Conservation (phyloP, 2,797 vertebrate species). For the Pteronotus mesoamericanus region DNA sequence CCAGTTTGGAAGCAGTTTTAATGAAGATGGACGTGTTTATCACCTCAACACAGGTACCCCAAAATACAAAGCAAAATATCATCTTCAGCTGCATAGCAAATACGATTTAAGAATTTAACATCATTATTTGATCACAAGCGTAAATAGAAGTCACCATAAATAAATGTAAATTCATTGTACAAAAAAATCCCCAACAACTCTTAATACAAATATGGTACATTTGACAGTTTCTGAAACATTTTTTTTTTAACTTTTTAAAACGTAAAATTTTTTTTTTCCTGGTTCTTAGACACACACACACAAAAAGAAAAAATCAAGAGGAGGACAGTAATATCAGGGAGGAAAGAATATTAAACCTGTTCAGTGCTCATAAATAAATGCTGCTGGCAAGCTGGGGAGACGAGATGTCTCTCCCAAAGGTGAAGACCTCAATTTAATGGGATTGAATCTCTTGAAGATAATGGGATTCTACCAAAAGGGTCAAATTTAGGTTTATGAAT, state of each 20-base stretch:
- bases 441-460: neutral
- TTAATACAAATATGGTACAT: constrained; percentile 87
- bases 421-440: constrained; percentile 50
- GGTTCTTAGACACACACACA: constrained; percentile 76
- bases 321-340: constrained; percentile 50
- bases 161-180: constrained; percentile 84
- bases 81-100: constrained; percentile 84
- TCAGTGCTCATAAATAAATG: constrained; percentile 61
- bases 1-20: constrained; percentile 83
- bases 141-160: constrained; percentile 87
- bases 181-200: constrained; percentile 85
- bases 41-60: constrained; percentile 76
- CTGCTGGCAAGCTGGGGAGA: constrained; percentile 51
- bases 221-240: constrained; percentile 80
- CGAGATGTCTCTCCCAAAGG: neutral
- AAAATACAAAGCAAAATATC: constrained; percentile 83
- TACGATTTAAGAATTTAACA: constrained; percentile 84
- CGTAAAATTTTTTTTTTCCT: constrained; percentile 69
- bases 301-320: constrained; percentile 48
- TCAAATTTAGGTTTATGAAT: neutral
- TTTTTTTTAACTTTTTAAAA: constrained; percentile 75
- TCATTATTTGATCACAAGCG: constrained; percentile 80
- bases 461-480: constrained; percentile 27
- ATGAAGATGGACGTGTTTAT: constrained; percentile 81
- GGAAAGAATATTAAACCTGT: constrained; percentile 39